Percentiles rank a stretch among this genome's conserved stretches.
phyloP scores from a whole-genome alignment of 2,113 vertebrate species.

The Rhinogobius similis region DNA sequence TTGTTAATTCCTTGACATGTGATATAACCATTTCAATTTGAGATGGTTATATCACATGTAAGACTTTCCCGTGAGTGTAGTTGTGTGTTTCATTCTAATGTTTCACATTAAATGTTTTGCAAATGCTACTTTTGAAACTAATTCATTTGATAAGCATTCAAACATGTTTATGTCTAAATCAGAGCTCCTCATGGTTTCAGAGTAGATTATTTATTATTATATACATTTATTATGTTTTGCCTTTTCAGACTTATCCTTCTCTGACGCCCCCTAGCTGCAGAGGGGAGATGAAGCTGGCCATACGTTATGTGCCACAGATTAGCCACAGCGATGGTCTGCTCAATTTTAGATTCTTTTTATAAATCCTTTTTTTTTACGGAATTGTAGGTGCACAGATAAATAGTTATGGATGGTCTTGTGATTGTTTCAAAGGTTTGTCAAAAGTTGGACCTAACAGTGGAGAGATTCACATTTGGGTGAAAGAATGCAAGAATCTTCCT shows the following conservation, averaged over 20 bases:
- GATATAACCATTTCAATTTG: no score
- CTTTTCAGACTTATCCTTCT: conserved; percentile 74
- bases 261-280: conserved; percentile 76
- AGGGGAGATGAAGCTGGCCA: conserved; percentile 89
- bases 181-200: no score
- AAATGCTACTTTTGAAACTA: no score
- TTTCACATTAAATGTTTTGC: neutral
- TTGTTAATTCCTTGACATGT: no score
- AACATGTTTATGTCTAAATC: no score
- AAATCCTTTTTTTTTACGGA: neutral
- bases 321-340: conserved; percentile 72
- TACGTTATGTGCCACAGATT: conserved; percentile 90
- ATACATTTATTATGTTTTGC: neutral
- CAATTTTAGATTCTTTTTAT: neutral
- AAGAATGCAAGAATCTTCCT: conserved; percentile 90
- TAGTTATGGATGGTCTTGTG: neutral
- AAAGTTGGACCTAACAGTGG: conserved; percentile 80
- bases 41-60: conserved; percentile 29
- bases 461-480: conserved; percentile 97
- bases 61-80: neutral
- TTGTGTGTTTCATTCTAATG: neutral
- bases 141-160: no score
- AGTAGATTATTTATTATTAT: no score
- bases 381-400: neutral
- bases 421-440: conserved; percentile 49